Evolutionary conservation across 1,140 invertebrate genomes (phyloP), one percentile per base, ranked within the genome.

Genomic region (Ips nitidus): DNA sequence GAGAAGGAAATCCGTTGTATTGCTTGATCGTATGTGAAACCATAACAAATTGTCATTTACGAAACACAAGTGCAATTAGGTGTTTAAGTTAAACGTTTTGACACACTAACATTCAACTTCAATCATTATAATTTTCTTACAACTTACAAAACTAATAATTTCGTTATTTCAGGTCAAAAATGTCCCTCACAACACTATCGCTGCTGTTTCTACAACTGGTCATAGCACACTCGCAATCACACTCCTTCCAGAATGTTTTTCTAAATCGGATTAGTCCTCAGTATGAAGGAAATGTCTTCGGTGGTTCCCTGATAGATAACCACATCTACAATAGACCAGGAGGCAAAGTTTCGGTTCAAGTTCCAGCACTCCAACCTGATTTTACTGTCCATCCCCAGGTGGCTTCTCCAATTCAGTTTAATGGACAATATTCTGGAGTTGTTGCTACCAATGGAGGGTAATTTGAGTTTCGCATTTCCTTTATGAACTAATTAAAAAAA

Each of bases 211-310:
- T 70, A 8, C 59, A 53, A 50, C 4, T 52, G 1, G 36, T 52
- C 2, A 4, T 59, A 43, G 41, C 1, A 22, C n/a, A 58, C 4
- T 37, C 58, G 2, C 41, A 45, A 1, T 53, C 52, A 42, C 52
- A 65, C 3, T 52, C 45, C 5, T 64, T 41, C 6, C 69, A 70
- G 43, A 65, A 58, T 41, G 8, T 70, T 6, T 70, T 70, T 41
- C 43, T 70, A 41, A 39, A 70, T n/a, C 57, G 69, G 41, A 70
- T 70, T 2, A 70, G 37, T 8, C 69, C 69, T 39, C 2, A 39
- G 7, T 65, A 70, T 22, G 69, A 43, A 7, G 60, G 52, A 7
- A 70, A 52, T 3, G 38, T 65, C 7, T 70, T 50, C 53, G 69
- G 69, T 43, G 69, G 69, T 1, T 59, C 22, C 39, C 22, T 70